Base-by-base conservation (phyloP, 2,797 vertebrate species). In the Jordanella pulchra region DNA sequence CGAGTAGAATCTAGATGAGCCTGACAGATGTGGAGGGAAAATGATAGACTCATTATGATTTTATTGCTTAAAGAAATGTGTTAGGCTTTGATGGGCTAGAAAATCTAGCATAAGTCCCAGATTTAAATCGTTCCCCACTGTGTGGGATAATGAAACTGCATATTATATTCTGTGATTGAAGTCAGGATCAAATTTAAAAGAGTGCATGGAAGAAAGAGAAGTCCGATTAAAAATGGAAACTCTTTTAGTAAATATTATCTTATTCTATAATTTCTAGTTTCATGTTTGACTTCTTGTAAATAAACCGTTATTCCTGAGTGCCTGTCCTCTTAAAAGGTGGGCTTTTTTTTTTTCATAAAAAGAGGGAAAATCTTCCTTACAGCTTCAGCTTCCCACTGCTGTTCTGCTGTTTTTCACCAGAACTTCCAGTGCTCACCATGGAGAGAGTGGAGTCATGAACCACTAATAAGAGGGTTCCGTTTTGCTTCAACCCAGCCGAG, bases 391-490 rank as follows among this genome's bases (percentile, higher is more conserved):
- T 83, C 75, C 76, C 68, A 42, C 78, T 71, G 63, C 68, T 55
- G 32, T 21, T 51, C 58, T 39, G 76, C 81, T 84, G 76, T 92
- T 92, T 91, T 92, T 90, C 90, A 89, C 76, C 75, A 23, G 47
- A 53, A 81, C 84, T 73, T 44, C 75, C 83, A 69, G 35, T 17
- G 73, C 83, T 87, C 78, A 44, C 87, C 86, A 89, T 75, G 85
- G 89, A 92, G 91, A 90, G 89, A 90, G 84, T 27, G 56, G 86
- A 91, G 89, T 91, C 91, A 90, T 89, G 89, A 89, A 91, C 93
- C 93, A 93, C 92, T 93, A 92, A 93, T 93, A 78, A 90, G 86
- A 90, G 91, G 93, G 92, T 93, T 93, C 91, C 91, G 77, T 80
- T 91, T 83, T 76, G 76, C 84, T 79, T 82, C 84, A 82, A 86